A percentile compares a stretch with the other conserved stretches of the same genome.
Conservation (phyloP, 2,888 invertebrate species). For the Auanema sp. region DNA sequence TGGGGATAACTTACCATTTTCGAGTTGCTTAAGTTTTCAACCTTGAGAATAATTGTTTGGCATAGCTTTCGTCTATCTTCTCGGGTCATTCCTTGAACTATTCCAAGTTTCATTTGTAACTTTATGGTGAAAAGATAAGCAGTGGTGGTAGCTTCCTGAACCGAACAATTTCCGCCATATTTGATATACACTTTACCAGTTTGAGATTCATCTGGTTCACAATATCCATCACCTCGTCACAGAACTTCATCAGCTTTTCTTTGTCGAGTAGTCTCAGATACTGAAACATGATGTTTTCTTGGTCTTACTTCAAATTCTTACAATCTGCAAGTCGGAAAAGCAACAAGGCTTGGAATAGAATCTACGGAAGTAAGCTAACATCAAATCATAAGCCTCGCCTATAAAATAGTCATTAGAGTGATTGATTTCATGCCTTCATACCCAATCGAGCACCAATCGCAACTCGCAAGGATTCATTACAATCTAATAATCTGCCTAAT, state of each 20-base stretch:
- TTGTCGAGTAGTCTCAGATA: neutral
- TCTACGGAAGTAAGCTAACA: constrained; percentile 78
- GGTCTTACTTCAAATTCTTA: no score
- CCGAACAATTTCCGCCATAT: no score
- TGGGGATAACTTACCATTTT: neutral
- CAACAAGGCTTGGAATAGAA: constrained; percentile 87
- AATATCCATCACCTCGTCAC: neutral
- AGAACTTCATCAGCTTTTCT: neutral
- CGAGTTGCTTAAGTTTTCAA: no score
- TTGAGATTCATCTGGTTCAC: neutral
- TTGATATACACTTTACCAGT: neutral
- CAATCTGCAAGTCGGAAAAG: constrained; percentile 58
- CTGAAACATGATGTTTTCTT: neutral
- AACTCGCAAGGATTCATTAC: neutral
- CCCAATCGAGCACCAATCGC: neutral
- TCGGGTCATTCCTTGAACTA: neutral
- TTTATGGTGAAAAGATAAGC: neutral
- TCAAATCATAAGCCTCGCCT: constrained; percentile 65
- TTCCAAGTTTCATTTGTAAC: neutral
- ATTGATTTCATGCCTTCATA: constrained; percentile 1
- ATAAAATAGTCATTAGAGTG: neutral
- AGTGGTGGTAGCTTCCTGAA: neutral
- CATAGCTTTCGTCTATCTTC: neutral
- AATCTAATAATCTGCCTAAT: neutral
- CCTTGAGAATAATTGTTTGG: no score